Evolutionary conservation across 2,113 vertebrate genomes (phyloP), one percentile per base, ranked within the genome.

Genomic region (Ophthalmolycus amberensis): DNA sequence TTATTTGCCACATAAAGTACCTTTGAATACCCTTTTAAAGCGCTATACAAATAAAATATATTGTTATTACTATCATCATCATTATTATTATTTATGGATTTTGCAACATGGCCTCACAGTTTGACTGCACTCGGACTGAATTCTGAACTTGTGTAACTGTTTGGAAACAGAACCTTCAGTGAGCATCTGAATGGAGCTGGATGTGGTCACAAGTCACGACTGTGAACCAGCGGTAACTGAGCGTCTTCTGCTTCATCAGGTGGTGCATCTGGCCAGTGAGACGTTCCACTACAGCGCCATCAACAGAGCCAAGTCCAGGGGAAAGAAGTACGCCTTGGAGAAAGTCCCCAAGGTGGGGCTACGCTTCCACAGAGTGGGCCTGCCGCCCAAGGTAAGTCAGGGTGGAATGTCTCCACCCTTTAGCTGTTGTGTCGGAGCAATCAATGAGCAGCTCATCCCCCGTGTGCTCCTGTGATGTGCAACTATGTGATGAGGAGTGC

Each of bases 211-310:
- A 18, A 11, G 3, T 11, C n/a, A 11, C 25, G 15, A 7, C 34
- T 68, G 32, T 64, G 32, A 83, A 42, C 5, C 5, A 18, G 12
- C 50, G 12, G 54, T 44, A 58, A 70, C 32, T 60, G 29, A 63
- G 32, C 27, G 0, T 64, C 34, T 66, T 46, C 32, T 16, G 86
- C 1, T 65, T 18, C 42, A 18, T 75, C 90, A 99, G 98, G 97
- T 99, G 81, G 96, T 97, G 71, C 97, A 95, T 94, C 95, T 99
- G 88, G 97, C 97, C 71, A 98, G 98, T 38, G 97, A 99, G 83
- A 99, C 98, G 0, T 99, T 99, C 92, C 97, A 99, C 93, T 99
- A 99, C 83, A 99, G 88, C 78, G 95, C 98, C 80, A 98, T 99
- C 81, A 98, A 99, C 89, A 96, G 97, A 80, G 98, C 98, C 75